Evolutionary conservation across 2,113 vertebrate species (phyloP).

Genomic region (Lanius collurio): DNA sequence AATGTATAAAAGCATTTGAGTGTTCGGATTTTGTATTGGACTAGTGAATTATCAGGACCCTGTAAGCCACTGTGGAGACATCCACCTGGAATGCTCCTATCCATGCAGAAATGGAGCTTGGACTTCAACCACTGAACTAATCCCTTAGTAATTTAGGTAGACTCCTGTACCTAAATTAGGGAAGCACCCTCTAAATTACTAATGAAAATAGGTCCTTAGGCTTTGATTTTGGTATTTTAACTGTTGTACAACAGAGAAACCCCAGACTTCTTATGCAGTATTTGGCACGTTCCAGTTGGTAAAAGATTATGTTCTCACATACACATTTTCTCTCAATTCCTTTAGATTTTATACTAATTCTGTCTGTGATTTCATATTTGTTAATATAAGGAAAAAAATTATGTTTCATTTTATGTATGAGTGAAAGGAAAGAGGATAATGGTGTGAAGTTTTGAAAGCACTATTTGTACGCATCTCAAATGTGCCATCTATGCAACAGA

Average conservation of each 20-base stretch:
- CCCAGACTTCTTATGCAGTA: background rate
- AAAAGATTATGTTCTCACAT: background rate
- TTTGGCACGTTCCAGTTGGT: background rate
- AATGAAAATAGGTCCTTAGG: background rate
- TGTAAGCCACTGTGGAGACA: background rate
- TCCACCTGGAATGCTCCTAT: background rate
- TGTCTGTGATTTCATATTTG: background rate
- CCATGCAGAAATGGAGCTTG: rapidly evolving
- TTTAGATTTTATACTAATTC: background rate
- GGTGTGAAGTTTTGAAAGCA: background rate
- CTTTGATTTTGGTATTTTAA: background rate
- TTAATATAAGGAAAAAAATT: background rate
- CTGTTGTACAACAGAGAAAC: background rate
- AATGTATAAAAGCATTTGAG: background rate
- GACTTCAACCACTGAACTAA: background rate
- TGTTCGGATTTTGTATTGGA: background rate
- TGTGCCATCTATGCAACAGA: background rate
- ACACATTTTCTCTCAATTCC: no score
- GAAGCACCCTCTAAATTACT: background rate
- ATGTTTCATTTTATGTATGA: background rate
- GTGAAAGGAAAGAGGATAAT: background rate
- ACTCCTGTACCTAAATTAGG: background rate
- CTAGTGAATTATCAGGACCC: background rate
- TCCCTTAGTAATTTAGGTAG: background rate
- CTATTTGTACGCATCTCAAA: background rate